These are phyloP conservation scores for Helarctos malayanus DNA, from an alignment of 2,797 vertebrate genomes.

Conservation along the genomic window DNA sequence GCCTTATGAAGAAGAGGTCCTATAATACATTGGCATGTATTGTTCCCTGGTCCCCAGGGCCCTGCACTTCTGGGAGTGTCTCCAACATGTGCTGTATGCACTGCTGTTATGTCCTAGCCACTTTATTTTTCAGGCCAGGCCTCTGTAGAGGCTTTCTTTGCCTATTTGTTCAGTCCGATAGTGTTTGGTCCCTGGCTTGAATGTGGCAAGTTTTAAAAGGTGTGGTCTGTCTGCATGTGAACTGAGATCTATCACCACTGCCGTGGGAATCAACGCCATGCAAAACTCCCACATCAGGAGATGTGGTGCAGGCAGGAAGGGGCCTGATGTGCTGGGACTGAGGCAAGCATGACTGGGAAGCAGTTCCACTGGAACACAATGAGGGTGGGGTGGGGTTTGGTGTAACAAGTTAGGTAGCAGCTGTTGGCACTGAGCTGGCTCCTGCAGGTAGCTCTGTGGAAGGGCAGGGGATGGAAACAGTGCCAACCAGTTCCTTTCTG, in stretches of 20 bases:
- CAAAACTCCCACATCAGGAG: not conserved
- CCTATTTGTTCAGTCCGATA: not conserved
- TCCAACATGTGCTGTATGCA: not conserved
- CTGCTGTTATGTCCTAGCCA: not conserved
- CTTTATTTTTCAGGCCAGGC: not conserved
- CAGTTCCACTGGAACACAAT: not conserved
- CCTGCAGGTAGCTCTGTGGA: not conserved
- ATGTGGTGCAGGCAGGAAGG: not conserved
- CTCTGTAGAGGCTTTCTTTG: not conserved
- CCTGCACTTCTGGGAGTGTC: not conserved
- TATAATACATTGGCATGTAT: not conserved
- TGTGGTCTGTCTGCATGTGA: not conserved
- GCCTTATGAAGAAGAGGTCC: not conserved
- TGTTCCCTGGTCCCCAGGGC: not conserved
- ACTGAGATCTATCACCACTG: not conserved
- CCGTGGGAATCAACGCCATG: not conserved
- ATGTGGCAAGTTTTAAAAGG: not conserved
- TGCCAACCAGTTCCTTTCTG: not conserved
- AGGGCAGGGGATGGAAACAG: not conserved
- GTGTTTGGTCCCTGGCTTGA: not conserved
- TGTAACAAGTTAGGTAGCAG: not conserved
- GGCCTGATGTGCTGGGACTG: not conserved
- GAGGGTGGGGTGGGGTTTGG: not conserved
- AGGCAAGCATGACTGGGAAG: not conserved
- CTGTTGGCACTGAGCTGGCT: not conserved